Conservation (phyloP, 1,140 invertebrate genomes). For the Meloidogyne exigua region DNA sequence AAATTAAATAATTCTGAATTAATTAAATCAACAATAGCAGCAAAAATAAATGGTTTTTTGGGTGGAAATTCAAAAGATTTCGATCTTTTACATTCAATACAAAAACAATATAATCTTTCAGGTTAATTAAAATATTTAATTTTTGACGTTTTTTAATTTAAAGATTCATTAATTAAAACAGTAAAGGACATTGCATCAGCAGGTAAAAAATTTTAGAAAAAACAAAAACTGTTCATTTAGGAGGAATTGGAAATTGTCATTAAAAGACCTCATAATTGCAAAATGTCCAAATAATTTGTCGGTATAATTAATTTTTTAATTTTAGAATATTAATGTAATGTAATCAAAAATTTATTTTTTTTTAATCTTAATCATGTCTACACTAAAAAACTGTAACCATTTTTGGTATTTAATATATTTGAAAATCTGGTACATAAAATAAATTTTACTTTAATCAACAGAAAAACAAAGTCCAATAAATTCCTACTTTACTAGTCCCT, state of each 20-base stretch:
- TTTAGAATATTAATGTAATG: too few relatives aligned
- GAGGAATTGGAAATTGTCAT: neutral
- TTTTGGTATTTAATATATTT: too few relatives aligned
- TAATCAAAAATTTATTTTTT: too few relatives aligned
- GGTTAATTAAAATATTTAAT: neutral
- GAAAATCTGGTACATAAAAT: too few relatives aligned
- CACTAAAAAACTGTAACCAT: too few relatives aligned
- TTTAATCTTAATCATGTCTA: too few relatives aligned
- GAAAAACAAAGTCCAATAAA: neutral
- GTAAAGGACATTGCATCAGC: neutral
- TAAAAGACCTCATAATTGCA: too few relatives aligned
- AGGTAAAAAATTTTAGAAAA: neutral
- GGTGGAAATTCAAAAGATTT: conserved; percentile 52
- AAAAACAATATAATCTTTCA: conserved; percentile 46
- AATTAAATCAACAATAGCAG: conserved; percentile 49
- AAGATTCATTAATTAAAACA: neutral
- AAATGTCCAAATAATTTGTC: too few relatives aligned
- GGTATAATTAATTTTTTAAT: too few relatives aligned
- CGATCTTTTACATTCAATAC: conserved; percentile 47
- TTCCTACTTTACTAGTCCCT: neutral
- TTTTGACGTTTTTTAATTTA: neutral
- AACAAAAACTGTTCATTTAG: neutral
- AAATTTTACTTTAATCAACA: too few relatives aligned
- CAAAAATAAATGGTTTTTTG: conserved; percentile 56
- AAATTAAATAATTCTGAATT: conserved; percentile 53